Conservation (phyloP, 2,888 invertebrate species). For the Caenorhabditis japonica region DNA sequence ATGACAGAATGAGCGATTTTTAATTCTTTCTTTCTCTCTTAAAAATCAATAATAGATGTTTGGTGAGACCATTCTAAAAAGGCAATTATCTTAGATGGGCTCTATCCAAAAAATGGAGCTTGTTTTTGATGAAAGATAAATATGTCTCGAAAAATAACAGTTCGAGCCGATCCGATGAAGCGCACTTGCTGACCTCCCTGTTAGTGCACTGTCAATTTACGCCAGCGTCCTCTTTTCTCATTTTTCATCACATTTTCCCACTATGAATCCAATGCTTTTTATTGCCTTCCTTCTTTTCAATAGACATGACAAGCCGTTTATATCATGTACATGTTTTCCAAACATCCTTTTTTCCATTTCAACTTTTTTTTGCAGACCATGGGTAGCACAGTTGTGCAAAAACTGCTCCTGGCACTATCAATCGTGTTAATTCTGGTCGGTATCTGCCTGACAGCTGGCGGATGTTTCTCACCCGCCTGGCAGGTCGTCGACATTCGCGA, state of each 20-base stretch:
- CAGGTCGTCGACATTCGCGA: constrained; percentile 76
- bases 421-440: constrained; percentile 72
- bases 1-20: too few relatives aligned
- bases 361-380: constrained; percentile 34
- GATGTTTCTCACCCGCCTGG: constrained; percentile 72
- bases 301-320: neutral
- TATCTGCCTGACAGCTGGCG: constrained; percentile 69
- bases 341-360: constrained; percentile 3
- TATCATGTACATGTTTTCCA: too few relatives aligned
- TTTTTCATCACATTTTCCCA: constrained; percentile 3
- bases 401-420: constrained; percentile 71
- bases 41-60: too few relatives aligned
- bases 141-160: too few relatives aligned
- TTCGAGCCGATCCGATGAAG: too few relatives aligned
- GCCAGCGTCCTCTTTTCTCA: neutral
- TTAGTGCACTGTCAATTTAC: neutral
- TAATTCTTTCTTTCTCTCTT: too few relatives aligned
- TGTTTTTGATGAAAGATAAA: too few relatives aligned
- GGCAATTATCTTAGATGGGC: too few relatives aligned
- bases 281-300: constrained; percentile 1
- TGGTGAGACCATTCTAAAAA: too few relatives aligned
- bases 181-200: constrained; percentile 9
- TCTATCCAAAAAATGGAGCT: too few relatives aligned
- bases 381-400: constrained; percentile 66
- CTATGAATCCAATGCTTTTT: constrained; percentile 15